Evolutionary conservation across 2,113 vertebrate species (phyloP), one percentile per base, ranked within the genome.

Genomic region (Hoplias malabaricus): DNA sequence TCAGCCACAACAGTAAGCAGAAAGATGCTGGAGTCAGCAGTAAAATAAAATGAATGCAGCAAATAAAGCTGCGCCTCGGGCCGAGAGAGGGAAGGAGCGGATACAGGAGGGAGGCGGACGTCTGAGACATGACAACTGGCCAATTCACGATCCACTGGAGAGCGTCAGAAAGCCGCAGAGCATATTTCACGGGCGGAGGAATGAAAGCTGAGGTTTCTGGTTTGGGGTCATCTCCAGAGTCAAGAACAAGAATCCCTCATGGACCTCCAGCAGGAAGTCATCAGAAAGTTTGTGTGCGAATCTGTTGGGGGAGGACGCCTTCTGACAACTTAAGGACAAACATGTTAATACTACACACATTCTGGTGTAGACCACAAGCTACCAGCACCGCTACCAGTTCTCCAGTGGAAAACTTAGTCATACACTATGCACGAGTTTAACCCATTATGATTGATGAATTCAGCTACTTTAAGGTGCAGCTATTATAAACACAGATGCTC

Each of bases 131-230:
- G 75, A 88, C 83, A 40, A 75, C 81, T 43, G 63, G 69, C 78
- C 77, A 73, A 85, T 85, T 87, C 88, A 90, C 70, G 78, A 83
- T 75, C 65, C 87, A 84, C 86, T 81, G 69, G 88, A 88, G 90
- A 91, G 84, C 59, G 80, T 86, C 88, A 87, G 59, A 74, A 86
- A 86, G 84, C 85, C 82, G 67, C 81, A 87, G 82, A 86, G 79
- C 84, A 90, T 87, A 89, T 90, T 90, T 92, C 86, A 90, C 84
- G 85, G 89, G 82, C 80, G 79, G 84, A 87, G 86, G 83, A 90
- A 88, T 83, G 89, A 91, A 86, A 73, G 78, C 83, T 88, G 88
- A 85, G 86, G 89, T 91, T 90, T 91, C 43, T 90, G 88, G 90
- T 89, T 88, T 83, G 74, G 87, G 90, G 85, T 91, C 90, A 90